phyloP scores from a whole-genome alignment of 1,140 invertebrate genomes.

The Apis dorsata region DNA sequence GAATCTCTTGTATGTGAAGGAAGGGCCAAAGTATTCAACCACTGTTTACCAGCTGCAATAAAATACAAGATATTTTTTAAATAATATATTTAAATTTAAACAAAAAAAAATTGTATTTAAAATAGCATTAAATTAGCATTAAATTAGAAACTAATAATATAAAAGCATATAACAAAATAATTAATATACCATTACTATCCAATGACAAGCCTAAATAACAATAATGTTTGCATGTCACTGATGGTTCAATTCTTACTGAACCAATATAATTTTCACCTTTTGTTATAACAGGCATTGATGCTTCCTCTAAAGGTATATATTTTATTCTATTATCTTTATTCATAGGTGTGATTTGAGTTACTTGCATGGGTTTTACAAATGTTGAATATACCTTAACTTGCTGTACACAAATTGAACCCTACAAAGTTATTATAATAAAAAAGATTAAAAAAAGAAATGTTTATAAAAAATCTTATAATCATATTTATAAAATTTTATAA shows the following conservation, averaged over 20 bases:
- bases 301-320: constrained; percentile 75
- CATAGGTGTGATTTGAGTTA: constrained; percentile 79
- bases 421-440: constrained; percentile 7
- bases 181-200: constrained; percentile 82
- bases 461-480: background rate
- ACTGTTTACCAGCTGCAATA: constrained; percentile 82
- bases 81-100: too few relatives aligned
- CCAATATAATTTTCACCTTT: constrained; percentile 81
- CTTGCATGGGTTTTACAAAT: constrained; percentile 86
- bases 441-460: background rate
- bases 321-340: constrained; percentile 80
- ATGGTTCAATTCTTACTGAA: constrained; percentile 84
- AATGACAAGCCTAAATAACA: constrained; percentile 87
- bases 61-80: background rate
- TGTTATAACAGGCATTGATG: constrained; percentile 71
- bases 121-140: too few relatives aligned
- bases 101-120: too few relatives aligned
- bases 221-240: constrained; percentile 84
- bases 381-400: constrained; percentile 87
- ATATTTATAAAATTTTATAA: background rate
- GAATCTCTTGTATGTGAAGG: constrained; percentile 83
- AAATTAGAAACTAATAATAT: background rate
- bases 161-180: background rate
- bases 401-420: constrained; percentile 89
- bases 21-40: constrained; percentile 86